Percentiles rank a stretch among this genome's conserved stretches.
Evolutionary conservation across 2,797 vertebrate genomes (phyloP).

Genomic region (Clarias pachynema): DNA sequence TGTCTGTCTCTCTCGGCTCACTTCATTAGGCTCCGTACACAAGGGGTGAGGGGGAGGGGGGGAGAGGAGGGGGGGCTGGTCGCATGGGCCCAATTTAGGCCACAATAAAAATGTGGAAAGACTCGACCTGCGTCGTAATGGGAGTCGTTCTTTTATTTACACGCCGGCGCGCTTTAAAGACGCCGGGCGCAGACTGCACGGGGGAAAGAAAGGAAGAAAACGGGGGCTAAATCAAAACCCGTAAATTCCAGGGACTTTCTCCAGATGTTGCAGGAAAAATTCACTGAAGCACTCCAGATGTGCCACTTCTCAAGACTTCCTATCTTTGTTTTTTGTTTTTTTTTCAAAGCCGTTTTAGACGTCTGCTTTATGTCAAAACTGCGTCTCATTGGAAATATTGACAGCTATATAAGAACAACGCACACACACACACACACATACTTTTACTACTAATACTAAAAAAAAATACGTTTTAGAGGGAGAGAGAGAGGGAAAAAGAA

Average conservation of each 20-base stretch:
- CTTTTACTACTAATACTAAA: neutral
- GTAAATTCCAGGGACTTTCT: slow-evolving; percentile 79
- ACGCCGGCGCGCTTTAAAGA: slow-evolving; percentile 72
- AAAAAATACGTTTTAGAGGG: neutral
- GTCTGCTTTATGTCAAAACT: neutral
- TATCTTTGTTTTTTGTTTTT: neutral
- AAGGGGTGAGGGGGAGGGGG: slow-evolving; percentile 39
- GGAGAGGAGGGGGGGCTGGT: slow-evolving; percentile 48
- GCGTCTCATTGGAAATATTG: neutral
- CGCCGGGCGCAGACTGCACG: slow-evolving; percentile 54
- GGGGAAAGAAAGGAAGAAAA: slow-evolving; percentile 13
- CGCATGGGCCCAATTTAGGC: slow-evolving; percentile 79
- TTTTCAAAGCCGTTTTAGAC: neutral
- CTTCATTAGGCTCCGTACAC: slow-evolving; percentile 72
- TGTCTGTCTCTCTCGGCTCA: slow-evolving; percentile 61
- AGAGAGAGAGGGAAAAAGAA: too few relatives aligned
- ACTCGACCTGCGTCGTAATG: slow-evolving; percentile 64
- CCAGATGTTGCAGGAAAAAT: slow-evolving; percentile 81
- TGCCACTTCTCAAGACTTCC: slow-evolving; percentile 63
- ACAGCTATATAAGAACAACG: neutral
- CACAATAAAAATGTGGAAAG: slow-evolving; percentile 69
- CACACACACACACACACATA: neutral
- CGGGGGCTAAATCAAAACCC: slow-evolving; percentile 69
- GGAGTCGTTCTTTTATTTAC: slow-evolving; percentile 66
- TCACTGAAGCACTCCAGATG: slow-evolving; percentile 80